Evolutionary conservation across 2,113 vertebrate genomes (phyloP), one percentile per base, ranked within the genome.

Genomic region (Brienomyrus brachyistius): DNA sequence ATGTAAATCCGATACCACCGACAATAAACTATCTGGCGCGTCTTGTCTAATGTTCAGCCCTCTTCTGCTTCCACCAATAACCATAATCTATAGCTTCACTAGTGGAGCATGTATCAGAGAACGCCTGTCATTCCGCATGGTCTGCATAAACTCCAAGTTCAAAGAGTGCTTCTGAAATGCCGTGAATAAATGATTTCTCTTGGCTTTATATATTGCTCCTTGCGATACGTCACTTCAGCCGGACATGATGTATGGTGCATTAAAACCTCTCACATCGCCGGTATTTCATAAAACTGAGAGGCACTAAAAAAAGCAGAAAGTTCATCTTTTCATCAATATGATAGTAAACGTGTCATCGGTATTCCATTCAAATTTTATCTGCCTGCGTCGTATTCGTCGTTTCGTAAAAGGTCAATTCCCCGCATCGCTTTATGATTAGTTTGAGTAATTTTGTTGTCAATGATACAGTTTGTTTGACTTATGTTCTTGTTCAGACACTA

Each of bases 301-400:
- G 59, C 10, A 74, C 43, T 74, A 27, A 19, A 48, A 62, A 62
- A 74, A 66, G 56, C 66, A 1, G 66, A 51, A 48, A 88, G 47
- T 77, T 62, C 21, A 88, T 70, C 15, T 54, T 66, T 48, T 77
- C 59, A 88, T 88, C 88, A 51, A 77, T 88, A 88, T 77, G 31
- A 31, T 50, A 70, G 54, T 88, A 88, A 74, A 88, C 45, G 66
- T 89, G 70, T 89, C 35, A 59, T 48, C 62, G 47, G 13, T 52
- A n/a, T 89, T n/a, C 88, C 50, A 51, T 80, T 47, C 59, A 89
- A 80, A 89, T 80, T 89, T 80, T 74, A 82, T 88, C 48, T 31
- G 43, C 66, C 66, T 52, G 88, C 82, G 17, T 45, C 23, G 40
- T 84, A n/a, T 48, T 47, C 45, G 43, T 3, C 3, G 15, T 84